Evolutionary conservation across 2,888 invertebrate species (phyloP), one percentile per base, ranked within the genome.

Genomic region (Hirtodrosophila histrioides): DNA sequence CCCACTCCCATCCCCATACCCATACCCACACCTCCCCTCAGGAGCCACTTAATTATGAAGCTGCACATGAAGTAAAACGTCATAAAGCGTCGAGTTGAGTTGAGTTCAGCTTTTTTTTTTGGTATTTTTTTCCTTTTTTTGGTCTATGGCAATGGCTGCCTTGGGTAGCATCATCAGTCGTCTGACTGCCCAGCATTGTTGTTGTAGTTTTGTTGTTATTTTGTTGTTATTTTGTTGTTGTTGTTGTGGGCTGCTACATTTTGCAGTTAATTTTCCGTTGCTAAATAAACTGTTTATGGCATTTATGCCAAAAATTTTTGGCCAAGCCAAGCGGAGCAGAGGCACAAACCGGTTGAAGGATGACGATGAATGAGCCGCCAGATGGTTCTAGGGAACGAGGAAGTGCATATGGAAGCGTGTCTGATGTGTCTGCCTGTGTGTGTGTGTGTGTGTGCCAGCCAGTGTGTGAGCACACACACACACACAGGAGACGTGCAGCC

Each of bases 201-300:
- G 61, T 53, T 73, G 61, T 12, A 46, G 24, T 44, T 44, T 27
- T 49, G 27, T 39, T 51, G 43, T 40, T 44, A 40, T n/a, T 60
- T 29, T 40, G 27, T 39, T 51, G 43, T 40, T 44, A 40, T n/a
- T 60, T 29, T 40, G n/a, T n/a, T n/a, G n/a, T 45, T 31, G 43
- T 60, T 51, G 12, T 36, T 41, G 41, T 48, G 51, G 53, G 56
- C 65, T 62, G 67, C 85, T 69, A 85, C 87, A 85, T 82, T 84
- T 75, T 86, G 88, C 84, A 89, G 90, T 89, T 89, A 89, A 89
- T 89, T 89, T 89, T 87, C 78, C 83, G 89, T 85, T 88, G 89
- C 89, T 88, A 88, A 89, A 89, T 89, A 89, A 89, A 89, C 90
- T 87, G 87, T 86, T 88, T 81, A 89, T 88, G 89, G 82, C 89